Conservation (phyloP, 2,797 vertebrate species). For the Oreochromis grahami region DNA sequence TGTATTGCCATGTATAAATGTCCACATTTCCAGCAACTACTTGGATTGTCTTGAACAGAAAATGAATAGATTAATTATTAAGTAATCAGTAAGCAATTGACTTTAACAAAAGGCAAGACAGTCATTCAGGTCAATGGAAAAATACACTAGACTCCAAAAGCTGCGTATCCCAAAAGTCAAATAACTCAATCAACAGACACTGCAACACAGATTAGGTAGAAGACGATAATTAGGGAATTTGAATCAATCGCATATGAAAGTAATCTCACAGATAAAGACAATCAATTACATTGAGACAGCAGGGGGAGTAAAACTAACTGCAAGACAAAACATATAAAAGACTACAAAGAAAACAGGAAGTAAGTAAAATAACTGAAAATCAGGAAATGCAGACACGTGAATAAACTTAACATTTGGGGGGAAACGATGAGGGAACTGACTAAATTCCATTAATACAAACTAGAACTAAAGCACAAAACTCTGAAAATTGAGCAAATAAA, state of each 20-base stretch:
- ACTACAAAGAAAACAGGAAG: not conserved
- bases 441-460: not conserved
- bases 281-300: rapidly evolving
- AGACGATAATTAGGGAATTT: not conserved
- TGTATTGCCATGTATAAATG: not conserved
- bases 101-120: not conserved
- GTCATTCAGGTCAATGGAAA: not conserved
- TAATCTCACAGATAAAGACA: not conserved
- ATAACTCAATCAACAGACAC: not conserved
- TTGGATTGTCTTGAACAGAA: not conserved
- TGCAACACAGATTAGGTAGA: not conserved
- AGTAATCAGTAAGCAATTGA: not conserved
- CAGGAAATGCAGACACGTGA: not conserved
- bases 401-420: not conserved
- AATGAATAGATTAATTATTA: not conserved
- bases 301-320: not conserved
- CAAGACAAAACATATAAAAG: not conserved
- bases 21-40: not conserved
- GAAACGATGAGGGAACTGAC: rapidly evolving
- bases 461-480: not conserved
- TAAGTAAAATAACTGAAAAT: not conserved
- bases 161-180: not conserved
- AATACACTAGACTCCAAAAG: not conserved
- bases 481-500: not conserved
- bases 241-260: not conserved